These are phyloP conservation scores for Drosophila flavopinicola DNA, from an alignment of 2,888 invertebrate genomes.

Conservation along the genomic window DNA sequence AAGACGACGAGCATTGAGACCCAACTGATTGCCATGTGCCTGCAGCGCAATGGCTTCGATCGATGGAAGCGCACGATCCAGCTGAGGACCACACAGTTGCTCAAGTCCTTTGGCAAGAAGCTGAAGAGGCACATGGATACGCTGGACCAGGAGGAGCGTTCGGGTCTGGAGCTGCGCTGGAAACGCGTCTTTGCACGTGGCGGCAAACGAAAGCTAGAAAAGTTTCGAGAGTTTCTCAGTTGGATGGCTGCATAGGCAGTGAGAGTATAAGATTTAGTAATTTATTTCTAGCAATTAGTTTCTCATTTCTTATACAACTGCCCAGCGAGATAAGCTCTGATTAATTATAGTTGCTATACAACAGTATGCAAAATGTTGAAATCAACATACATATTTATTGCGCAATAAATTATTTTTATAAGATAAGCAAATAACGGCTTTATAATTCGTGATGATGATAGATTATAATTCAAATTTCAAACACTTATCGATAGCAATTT, in stretches of 20 bases:
- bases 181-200: slow-evolving; percentile 33
- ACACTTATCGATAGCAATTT: not conserved
- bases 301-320: not conserved
- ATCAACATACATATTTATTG: slow-evolving; percentile 4
- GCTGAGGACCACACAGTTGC: slow-evolving; percentile 37
- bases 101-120: slow-evolving; percentile 49
- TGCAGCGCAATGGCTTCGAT: slow-evolving; percentile 66
- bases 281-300: slow-evolving; percentile 10
- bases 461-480: not conserved
- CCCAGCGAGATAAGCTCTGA: too few species aligned
- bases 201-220: slow-evolving; percentile 49
- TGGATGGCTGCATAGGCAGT: slow-evolving; percentile 60
- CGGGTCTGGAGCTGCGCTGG: slow-evolving; percentile 44
- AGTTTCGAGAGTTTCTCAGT: slow-evolving; percentile 51
- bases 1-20: slow-evolving; percentile 49
- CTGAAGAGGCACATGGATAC: slow-evolving; percentile 31
- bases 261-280: slow-evolving; percentile 1
- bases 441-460: not conserved
- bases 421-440: not conserved
- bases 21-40: slow-evolving; percentile 59
- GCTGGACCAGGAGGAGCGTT: slow-evolving; percentile 56
- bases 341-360: too few species aligned
- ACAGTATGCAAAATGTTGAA: not conserved
- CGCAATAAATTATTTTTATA: not conserved
- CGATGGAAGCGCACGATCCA: slow-evolving; percentile 69